phyloP scores from a whole-genome alignment of 2,797 vertebrate species.

The Channallabes apus region DNA sequence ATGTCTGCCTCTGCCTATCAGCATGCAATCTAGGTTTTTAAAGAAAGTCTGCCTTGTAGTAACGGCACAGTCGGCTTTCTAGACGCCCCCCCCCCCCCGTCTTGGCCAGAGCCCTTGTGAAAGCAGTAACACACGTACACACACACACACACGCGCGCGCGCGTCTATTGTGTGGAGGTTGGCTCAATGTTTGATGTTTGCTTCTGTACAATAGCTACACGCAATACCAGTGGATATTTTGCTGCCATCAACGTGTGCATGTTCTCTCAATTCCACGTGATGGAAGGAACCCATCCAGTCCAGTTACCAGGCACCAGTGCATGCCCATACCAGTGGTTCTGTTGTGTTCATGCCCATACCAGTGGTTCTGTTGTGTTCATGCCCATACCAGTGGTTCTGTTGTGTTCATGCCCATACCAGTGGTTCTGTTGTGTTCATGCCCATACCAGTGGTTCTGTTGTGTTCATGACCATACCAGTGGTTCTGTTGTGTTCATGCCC shows the following conservation, averaged over 20 bases:
- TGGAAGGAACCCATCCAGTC: neutral
- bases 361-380: neutral
- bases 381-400: neutral
- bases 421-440: neutral
- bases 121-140: slow-evolving; percentile 34
- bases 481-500: too few species aligned
- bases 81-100: neutral
- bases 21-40: neutral
- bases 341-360: too few species aligned
- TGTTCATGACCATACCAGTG: too few species aligned
- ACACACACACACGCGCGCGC: slow-evolving; percentile 12
- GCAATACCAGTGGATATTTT: neutral
- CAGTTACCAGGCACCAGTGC: neutral
- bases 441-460: too few species aligned
- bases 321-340: neutral
- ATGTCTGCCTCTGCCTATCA: slow-evolving; percentile 37
- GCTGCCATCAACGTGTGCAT: neutral
- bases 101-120: slow-evolving; percentile 26
- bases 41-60: neutral
- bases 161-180: slow-evolving; percentile 57
- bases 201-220: slow-evolving; percentile 49
- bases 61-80: slow-evolving; percentile 11
- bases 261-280: neutral
- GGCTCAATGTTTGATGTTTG: slow-evolving; percentile 49
- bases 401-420: too few species aligned